Percentiles rank a stretch among this genome's conserved stretches.
These are phyloP conservation scores for Cebidichthys violaceus DNA, from an alignment of 2,113 vertebrate species.

Conservation along the genomic window DNA sequence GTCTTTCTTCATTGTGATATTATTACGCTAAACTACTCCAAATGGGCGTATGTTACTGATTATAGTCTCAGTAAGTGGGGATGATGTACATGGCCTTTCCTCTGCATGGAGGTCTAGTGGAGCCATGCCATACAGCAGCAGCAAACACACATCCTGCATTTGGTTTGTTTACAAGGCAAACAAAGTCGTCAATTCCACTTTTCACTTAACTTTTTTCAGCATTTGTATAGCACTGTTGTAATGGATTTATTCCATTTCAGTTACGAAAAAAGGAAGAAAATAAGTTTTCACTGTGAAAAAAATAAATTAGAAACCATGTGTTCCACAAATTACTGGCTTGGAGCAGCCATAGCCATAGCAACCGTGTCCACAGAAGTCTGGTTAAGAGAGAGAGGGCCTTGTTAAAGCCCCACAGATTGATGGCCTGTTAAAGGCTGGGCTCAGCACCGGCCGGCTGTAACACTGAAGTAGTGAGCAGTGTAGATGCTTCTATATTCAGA, in stretches of 20 bases:
- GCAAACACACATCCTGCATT: constrained; percentile 52
- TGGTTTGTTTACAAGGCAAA: constrained; percentile 66
- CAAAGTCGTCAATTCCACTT: constrained; percentile 40
- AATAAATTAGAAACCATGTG: constrained; percentile 68
- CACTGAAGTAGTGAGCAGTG: constrained; percentile 39
- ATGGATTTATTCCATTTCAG: constrained; percentile 61
- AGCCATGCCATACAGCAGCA: constrained; percentile 72
- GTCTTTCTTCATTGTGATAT: constrained; percentile 79
- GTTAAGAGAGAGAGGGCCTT: constrained; percentile 73
- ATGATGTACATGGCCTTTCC: constrained; percentile 72
- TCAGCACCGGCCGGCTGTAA: constrained; percentile 36
- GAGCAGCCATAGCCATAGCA: constrained; percentile 77
- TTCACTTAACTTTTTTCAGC: constrained; percentile 43
- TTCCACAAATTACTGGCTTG: constrained; percentile 79
- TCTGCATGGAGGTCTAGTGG: constrained; percentile 70
- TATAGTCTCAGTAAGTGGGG: constrained; percentile 68
- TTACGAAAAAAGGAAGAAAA: constrained; percentile 33
- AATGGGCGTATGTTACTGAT: constrained; percentile 80
- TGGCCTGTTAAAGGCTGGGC: constrained; percentile 65
- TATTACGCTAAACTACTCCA: constrained; percentile 81
- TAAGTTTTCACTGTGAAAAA: constrained; percentile 62
- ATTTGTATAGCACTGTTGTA: constrained; percentile 48
- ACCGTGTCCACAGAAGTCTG: constrained; percentile 82
- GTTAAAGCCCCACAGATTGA: constrained; percentile 81
- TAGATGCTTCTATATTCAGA: constrained; percentile 65